Evolutionary conservation across 2,797 vertebrate genomes (phyloP), one percentile per base, ranked within the genome.

Genomic region (Dromococcyx pavoninus): DNA sequence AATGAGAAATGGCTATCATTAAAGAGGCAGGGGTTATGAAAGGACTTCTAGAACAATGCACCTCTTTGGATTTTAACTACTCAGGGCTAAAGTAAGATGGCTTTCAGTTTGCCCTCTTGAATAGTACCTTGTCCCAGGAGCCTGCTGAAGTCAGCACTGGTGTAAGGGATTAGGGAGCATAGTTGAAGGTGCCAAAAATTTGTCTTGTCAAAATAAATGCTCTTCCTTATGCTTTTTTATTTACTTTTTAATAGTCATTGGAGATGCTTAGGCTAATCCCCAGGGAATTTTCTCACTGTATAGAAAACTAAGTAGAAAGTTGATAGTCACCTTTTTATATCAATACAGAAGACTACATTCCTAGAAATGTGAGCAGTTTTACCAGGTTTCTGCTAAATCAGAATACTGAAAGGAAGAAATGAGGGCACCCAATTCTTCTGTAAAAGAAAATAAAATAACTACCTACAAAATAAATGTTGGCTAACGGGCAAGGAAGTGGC

Each of bases 1-100:
- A 73, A 85, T 74, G 79, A 88, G 78, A 93, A 94, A 92, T 74
- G 57, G 79, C 88, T 82, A 93, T 84, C 76, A 86, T 77, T 95
- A 91, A 86, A 94, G 91, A 88, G 61, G 19, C 74, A 80, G 72
- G 62, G 57, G 35, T 91, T 84, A 69, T 90, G 94, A 96, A 93
- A 92, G 86, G 86, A 79, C 91, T 32, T 25, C 51, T 11, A 88
- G 67, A 39, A 95, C 94, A 96, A 95, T 93, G 86, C 80, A 95
- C 67, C 80, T 94, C 89, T 95, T 95, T 0, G 89, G 90, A 44
- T 95, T 95, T 93, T 88, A 94, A 91, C 83, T 90, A 66, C 74
- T 61, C 44, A 41, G 67, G 56, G 76, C 64, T 95, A 86, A 91
- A 94, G 72, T 67, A 74, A 92, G 62, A 24, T 3, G 23, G 58